phyloP scores from a whole-genome alignment of 2,888 invertebrate genomes.

The Dysmachus trigonus region DNA sequence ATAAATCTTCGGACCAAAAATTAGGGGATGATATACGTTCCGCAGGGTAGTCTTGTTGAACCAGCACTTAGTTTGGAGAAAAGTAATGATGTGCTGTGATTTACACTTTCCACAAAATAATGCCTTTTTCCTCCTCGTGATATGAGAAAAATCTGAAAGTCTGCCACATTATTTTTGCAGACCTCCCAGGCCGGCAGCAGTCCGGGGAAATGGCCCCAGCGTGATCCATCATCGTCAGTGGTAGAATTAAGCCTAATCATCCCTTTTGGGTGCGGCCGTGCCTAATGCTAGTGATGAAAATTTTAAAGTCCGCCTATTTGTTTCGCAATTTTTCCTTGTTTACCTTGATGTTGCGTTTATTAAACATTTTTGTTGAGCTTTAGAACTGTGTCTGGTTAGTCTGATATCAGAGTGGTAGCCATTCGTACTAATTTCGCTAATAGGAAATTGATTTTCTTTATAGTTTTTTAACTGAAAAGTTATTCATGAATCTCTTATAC shows the following conservation, averaged over 20 bases:
- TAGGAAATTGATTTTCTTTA: background rate
- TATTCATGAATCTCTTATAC: background rate
- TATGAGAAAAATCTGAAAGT: background rate
- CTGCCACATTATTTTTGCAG: background rate
- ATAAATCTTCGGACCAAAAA: conserved; percentile 7
- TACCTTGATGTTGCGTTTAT: background rate
- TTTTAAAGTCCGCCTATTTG: background rate
- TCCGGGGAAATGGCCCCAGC: background rate
- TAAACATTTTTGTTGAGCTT: background rate
- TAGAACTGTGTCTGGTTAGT: background rate
- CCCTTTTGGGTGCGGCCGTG: background rate
- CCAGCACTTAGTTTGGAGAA: conserved; percentile 3
- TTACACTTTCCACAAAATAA: conserved; percentile 4
- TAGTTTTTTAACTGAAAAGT: background rate
- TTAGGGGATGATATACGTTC: background rate
- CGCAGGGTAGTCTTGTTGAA: background rate
- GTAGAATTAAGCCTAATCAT: background rate
- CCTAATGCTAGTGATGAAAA: background rate
- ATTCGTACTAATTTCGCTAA: background rate
- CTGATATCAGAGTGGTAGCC: background rate
- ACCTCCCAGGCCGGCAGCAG: background rate
- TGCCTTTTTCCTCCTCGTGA: background rate
- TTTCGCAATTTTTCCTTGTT: background rate
- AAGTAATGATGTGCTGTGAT: conserved; percentile 24
- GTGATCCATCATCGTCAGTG: background rate